Evolutionary conservation across 2,113 vertebrate species (phyloP).

Genomic region (Pardalotus punctatus): DNA sequence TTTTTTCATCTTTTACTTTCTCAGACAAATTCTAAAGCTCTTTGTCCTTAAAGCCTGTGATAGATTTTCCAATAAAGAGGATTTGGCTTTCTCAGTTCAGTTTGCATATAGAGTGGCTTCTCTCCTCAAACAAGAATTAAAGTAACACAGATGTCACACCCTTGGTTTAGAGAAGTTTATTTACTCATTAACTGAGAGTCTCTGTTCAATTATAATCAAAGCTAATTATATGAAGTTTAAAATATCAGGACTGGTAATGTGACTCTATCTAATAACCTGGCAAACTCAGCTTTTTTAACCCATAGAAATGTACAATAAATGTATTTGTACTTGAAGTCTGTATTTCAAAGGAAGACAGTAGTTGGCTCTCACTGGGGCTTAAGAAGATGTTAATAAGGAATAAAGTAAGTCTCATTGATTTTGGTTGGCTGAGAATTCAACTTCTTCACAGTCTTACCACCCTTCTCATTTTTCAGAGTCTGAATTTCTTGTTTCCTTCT

Average conservation of each 20-base stretch:
- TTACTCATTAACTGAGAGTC: not conserved
- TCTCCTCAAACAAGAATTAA: not conserved
- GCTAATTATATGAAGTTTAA: not conserved
- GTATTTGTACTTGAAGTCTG: not conserved
- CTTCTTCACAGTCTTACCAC: not conserved
- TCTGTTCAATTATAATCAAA: conserved; percentile 25
- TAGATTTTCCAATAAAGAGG: not conserved
- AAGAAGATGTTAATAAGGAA: not conserved
- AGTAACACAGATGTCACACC: not conserved
- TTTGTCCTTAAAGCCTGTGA: not conserved
- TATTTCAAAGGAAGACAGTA: not conserved
- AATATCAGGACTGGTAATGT: not conserved
- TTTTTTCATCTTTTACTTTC: not conserved
- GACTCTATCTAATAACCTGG: not conserved
- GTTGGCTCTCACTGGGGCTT: not conserved
- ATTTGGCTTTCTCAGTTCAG: not conserved
- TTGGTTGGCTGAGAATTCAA: not conserved
- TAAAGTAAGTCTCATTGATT: not conserved
- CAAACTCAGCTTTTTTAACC: not conserved
- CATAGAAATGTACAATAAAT: not conserved
- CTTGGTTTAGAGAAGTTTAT: not conserved
- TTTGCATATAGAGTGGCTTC: not conserved
- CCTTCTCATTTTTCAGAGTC: not conserved
- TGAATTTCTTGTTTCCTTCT: not conserved
- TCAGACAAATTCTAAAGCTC: not conserved